Percentiles rank a stretch among this genome's conserved stretches.
phyloP scores from a whole-genome alignment of 2,113 vertebrate genomes.

The Gymnocephalus cernua region DNA sequence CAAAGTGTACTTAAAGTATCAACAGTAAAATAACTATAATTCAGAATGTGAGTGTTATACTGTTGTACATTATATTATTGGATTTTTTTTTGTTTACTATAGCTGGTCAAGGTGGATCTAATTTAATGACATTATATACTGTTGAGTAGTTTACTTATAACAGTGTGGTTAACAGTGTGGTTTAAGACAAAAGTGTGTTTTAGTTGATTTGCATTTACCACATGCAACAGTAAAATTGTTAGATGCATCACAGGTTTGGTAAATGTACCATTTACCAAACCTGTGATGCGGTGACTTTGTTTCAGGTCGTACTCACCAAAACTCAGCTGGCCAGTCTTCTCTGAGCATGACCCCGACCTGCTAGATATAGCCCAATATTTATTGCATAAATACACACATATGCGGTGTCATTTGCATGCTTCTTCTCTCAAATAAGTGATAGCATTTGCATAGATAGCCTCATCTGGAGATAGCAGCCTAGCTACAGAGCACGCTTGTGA shows the following conservation, averaged over 20 bases:
- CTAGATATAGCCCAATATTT: constrained; percentile 33
- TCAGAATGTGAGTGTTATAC: too few species aligned
- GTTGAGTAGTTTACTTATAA: too few species aligned
- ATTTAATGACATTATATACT: too few species aligned
- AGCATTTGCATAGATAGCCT: constrained; percentile 39
- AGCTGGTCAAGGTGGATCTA: too few species aligned
- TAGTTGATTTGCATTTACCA: not conserved
- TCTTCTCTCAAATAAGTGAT: constrained; percentile 13
- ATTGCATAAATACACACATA: not conserved
- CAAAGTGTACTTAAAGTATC: too few species aligned
- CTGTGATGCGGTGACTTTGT: too few species aligned
- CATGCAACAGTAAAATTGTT: not conserved
- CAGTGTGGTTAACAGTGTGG: too few species aligned
- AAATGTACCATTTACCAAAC: too few species aligned
- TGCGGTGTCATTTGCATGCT: constrained; percentile 32
- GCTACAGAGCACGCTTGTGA: not conserved
- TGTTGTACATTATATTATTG: too few species aligned
- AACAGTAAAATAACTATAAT: too few species aligned
- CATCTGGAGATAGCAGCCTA: not conserved
- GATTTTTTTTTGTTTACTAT: too few species aligned
- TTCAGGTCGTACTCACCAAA: constrained; percentile 74
- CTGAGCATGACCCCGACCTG: constrained; percentile 64
- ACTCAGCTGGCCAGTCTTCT: constrained; percentile 59
- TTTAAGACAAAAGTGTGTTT: not conserved
- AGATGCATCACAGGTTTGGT: not conserved